Evolutionary conservation across 2,797 vertebrate genomes (phyloP).

Genomic region (Chromobotia macracanthus): DNA sequence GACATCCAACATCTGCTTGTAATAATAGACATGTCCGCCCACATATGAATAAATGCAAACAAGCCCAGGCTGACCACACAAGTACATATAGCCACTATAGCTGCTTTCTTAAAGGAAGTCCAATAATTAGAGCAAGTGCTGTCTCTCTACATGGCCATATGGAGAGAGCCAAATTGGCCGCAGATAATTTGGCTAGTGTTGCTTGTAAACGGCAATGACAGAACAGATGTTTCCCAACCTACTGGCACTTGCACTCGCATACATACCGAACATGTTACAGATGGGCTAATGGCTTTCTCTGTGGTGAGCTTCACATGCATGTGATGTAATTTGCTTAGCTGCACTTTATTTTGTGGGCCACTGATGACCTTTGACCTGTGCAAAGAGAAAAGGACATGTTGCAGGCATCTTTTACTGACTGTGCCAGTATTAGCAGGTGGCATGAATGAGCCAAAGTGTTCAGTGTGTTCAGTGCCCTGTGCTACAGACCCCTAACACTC

Average conservation of each 20-base stretch:
- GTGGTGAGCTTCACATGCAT: slow-evolving; percentile 25
- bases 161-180: slow-evolving; percentile 38
- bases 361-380: slow-evolving; percentile 47
- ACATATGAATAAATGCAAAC: slow-evolving; percentile 1
- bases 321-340: slow-evolving; percentile 23
- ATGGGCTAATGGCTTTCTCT: slow-evolving; percentile 12
- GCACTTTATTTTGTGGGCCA: not conserved
- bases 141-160: slow-evolving; percentile 10
- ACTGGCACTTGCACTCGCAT: not conserved
- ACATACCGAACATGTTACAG: slow-evolving; percentile 16
- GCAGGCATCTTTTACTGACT: slow-evolving; percentile 36
- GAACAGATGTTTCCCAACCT: slow-evolving; percentile 54
- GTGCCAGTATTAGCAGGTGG: slow-evolving; percentile 50
- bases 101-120: slow-evolving; percentile 3
- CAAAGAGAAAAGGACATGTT: slow-evolving; percentile 15
- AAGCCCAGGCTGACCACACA: not conserved
- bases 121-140: slow-evolving; percentile 42
- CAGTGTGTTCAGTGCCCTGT: slow-evolving; percentile 52
- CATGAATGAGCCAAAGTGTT: slow-evolving; percentile 39
- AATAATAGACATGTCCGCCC: not conserved
- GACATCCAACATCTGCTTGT: slow-evolving; percentile 14
- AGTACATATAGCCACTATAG: not conserved
- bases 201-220: slow-evolving; percentile 48
- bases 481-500: slow-evolving; percentile 39
- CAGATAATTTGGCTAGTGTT: slow-evolving; percentile 43